Evolutionary conservation across 1,140 invertebrate species (phyloP).

Genomic region (Planococcus citri): DNA sequence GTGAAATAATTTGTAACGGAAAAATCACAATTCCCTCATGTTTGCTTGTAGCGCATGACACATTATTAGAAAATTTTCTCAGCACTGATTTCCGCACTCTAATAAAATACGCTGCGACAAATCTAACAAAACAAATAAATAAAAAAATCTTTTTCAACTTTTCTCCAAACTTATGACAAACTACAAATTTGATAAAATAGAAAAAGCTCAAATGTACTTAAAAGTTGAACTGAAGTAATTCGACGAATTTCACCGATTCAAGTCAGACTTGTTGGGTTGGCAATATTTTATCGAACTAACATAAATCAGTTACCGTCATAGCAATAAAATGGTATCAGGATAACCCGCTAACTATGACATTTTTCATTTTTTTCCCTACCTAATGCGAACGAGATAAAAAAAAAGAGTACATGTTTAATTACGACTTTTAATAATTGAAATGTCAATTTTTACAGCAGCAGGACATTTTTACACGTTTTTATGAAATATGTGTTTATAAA

Average conservation of each 20-base stretch:
- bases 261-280: neutral
- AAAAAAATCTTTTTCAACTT: neutral
- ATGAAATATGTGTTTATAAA: no score
- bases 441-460: neutral
- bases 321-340: neutral
- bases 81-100: neutral
- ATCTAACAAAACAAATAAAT: neutral
- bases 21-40: conserved; percentile 2
- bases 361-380: neutral
- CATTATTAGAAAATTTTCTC: neutral
- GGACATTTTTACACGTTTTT: no score
- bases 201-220: neutral
- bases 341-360: neutral
- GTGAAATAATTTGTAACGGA: neutral
- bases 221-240: neutral
- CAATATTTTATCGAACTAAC: neutral
- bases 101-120: neutral
- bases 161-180: neutral
- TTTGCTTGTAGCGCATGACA: neutral
- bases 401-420: neutral
- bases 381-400: neutral
- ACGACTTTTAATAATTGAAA: neutral
- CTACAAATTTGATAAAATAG: conserved; percentile 1
- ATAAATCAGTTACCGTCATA: neutral
- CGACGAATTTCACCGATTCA: neutral